phyloP scores from a whole-genome alignment of 2,888 invertebrate species.

The Eupithecia abbreviata region DNA sequence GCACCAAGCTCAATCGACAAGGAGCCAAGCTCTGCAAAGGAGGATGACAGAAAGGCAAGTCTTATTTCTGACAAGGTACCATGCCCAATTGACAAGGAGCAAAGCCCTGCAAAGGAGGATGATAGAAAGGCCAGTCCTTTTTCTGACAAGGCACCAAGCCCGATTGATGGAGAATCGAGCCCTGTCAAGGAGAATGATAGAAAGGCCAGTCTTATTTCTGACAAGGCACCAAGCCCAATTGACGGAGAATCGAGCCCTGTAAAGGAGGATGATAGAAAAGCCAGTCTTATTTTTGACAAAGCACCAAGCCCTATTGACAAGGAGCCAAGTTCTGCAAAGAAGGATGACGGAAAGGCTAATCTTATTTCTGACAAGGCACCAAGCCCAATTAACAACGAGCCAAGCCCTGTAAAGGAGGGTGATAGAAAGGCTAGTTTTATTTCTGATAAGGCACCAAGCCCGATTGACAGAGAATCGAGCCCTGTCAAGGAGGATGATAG shows the following conservation, averaged over 20 bases:
- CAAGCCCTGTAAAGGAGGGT: slow-evolving; percentile 9
- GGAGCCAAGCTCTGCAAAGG: neutral
- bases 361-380: slow-evolving; percentile 16
- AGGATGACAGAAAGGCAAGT: slow-evolving; percentile 25
- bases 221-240: slow-evolving; percentile 33
- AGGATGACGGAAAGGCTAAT: slow-evolving; percentile 8
- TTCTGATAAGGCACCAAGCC: neutral
- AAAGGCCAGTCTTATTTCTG: slow-evolving; percentile 15
- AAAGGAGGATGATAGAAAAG: slow-evolving; percentile 14
- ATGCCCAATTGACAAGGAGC: slow-evolving; percentile 30
- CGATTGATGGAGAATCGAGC: neutral
- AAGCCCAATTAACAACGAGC: neutral
- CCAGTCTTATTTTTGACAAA: slow-evolving; percentile 30
- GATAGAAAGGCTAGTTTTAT: slow-evolving; percentile 23
- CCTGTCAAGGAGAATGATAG: slow-evolving; percentile 23
- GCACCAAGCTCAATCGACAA: neutral
- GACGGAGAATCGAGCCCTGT: slow-evolving; percentile 5
- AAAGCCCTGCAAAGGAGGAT: slow-evolving; percentile 27
- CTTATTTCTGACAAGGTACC: slow-evolving; percentile 27
- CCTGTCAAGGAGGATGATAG: slow-evolving; percentile 21
- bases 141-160: slow-evolving; percentile 10
- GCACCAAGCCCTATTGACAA: neutral
- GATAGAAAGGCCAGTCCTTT: slow-evolving; percentile 17
- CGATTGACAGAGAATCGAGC: slow-evolving; percentile 13
- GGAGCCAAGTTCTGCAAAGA: neutral